Evolutionary conservation across 2,113 vertebrate genomes (phyloP).

Genomic region (Cynocephalus volans): DNA sequence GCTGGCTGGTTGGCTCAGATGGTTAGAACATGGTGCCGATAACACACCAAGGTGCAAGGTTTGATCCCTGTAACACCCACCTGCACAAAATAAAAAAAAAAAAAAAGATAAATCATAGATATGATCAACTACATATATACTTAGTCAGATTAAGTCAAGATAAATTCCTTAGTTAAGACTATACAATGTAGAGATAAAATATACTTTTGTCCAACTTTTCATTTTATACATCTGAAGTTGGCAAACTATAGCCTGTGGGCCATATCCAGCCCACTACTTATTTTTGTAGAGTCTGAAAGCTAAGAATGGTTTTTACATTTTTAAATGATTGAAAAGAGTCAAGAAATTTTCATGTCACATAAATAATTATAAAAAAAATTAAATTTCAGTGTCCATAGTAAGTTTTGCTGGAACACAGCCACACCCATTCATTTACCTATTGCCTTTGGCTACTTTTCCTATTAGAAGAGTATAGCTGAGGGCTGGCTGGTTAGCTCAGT

Average conservation of each 20-base stretch:
- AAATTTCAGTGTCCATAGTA: neutral
- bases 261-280: neutral
- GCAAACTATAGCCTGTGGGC: neutral
- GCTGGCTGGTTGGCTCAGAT: no score
- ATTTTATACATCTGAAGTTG: neutral
- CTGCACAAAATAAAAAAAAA: no score
- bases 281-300: neutral
- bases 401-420: constrained; percentile 7
- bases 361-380: constrained; percentile 4
- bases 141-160: constrained; percentile 27
- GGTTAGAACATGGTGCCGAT: no score
- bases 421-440: neutral
- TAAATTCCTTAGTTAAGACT: neutral
- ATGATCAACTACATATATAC: neutral
- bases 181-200: constrained; percentile 8
- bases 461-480: neutral
- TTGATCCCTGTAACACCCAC: no score
- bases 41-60: no score
- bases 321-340: neutral
- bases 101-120: neutral
- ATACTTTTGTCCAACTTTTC: constrained; percentile 3
- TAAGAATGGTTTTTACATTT: neutral
- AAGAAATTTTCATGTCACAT: constrained; percentile 1
- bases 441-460: neutral
- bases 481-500: no score